Conservation (phyloP, 2,888 invertebrate species). For the Eupithecia vulgata region DNA sequence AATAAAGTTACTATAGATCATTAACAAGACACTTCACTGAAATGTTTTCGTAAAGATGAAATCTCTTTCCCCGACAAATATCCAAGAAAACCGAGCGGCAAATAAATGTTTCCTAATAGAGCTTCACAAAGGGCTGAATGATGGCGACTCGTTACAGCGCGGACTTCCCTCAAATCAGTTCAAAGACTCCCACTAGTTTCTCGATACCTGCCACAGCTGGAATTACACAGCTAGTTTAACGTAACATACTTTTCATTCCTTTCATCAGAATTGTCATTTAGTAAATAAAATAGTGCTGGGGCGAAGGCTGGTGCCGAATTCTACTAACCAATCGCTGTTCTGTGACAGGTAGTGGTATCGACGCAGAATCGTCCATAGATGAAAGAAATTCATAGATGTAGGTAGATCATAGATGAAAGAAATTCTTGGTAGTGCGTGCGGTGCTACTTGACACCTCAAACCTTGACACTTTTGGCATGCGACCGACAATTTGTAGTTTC, state of each 20-base stretch:
- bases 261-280: not conserved
- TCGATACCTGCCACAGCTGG: slow-evolving; percentile 21
- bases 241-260: not conserved
- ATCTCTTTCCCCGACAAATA: not conserved
- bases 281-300: not conserved
- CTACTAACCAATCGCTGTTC: too few species aligned
- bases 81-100: slow-evolving; percentile 5
- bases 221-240: not conserved
- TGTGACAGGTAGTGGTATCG: too few species aligned
- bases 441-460: too few species aligned
- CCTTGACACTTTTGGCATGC: too few species aligned
- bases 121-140: slow-evolving; percentile 24
- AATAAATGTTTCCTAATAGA: slow-evolving; percentile 18
- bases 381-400: too few species aligned
- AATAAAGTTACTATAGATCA: not conserved
- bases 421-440: too few species aligned
- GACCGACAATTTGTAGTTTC: too few species aligned
- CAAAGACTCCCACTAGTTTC: slow-evolving; percentile 30
- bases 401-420: too few species aligned
- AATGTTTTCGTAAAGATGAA: not conserved
- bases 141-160: slow-evolving; percentile 19
- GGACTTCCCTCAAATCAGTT: slow-evolving; percentile 34
- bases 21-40: not conserved
- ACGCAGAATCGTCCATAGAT: too few species aligned
- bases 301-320: too few species aligned